These are phyloP conservation scores for Lepus americanus DNA, from an alignment of 2,113 vertebrate genomes.

Conservation along the genomic window DNA sequence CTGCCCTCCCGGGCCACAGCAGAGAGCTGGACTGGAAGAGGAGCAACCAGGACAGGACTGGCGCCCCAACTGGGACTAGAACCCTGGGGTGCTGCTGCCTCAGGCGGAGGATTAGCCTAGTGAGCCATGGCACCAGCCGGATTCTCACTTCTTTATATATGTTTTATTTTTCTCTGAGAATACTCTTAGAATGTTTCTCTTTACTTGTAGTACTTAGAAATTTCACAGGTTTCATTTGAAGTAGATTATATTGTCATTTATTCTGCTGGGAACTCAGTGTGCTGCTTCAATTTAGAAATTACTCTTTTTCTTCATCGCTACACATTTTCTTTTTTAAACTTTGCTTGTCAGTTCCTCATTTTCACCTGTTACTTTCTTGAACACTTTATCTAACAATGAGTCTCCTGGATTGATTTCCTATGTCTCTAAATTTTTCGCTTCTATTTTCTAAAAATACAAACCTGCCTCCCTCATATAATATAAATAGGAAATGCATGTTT, in stretches of 20 bases:
- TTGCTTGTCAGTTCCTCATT: not conserved
- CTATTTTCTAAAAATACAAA: slow-evolving; percentile 17
- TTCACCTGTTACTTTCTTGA: not conserved
- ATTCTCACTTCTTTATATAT: not conserved
- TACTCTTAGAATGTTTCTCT: not conserved
- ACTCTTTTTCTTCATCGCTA: not conserved
- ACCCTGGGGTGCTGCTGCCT: no score
- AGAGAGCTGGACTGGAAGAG: no score
- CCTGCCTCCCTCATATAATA: not conserved
- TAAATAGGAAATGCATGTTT: not conserved
- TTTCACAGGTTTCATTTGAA: not conserved
- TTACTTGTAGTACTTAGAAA: not conserved
- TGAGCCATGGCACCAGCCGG: no score
- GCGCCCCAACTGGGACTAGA: no score
- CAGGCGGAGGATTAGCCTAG: no score
- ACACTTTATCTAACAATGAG: not conserved
- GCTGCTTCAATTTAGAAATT: not conserved
- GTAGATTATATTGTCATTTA: not conserved
- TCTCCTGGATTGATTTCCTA: slow-evolving; percentile 2
- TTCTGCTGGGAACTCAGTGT: not conserved
- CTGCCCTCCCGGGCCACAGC: no score
- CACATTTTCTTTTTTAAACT: not conserved
- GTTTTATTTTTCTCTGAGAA: slow-evolving; percentile 26
- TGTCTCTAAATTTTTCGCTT: not conserved
- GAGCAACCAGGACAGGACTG: no score